Base-by-base conservation (phyloP, 2,113 vertebrate species). In the Mus spicilegus region DNA sequence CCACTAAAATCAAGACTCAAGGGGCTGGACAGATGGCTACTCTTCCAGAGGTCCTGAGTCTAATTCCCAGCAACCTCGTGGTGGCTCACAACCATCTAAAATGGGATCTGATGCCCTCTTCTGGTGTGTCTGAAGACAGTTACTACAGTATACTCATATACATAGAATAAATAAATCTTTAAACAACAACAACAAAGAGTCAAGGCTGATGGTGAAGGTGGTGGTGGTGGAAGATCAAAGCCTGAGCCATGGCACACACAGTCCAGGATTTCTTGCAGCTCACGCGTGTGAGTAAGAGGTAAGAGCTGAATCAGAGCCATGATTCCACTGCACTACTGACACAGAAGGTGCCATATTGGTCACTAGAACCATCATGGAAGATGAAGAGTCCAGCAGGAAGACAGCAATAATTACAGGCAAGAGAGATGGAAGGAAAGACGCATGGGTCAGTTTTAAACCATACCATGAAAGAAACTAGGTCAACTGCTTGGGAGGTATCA, bases 341-440 rank as follows among this genome's bases (percentile, higher is more conserved):
- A 84, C 56, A 84, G 24, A 10, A 46, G 26, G 10, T 42, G n/a
- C n/a, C 58, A 42, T 84, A 42, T 42, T 42, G 16, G 24, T 84
- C 58, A 28, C 81, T 42, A 42, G n/a, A 85, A 17, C 39, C 42
- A 33, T 49, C 39, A 49, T 6, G 10, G 61, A 19, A 49, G n/a
- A 65, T 19, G 9, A 49, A 46, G 58, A 49, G 28, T 42, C 26
- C 39, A 85, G 14, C 96, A 87, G 98, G 98, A 96, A 97, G 97
- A 0, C 98, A 98, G 95, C 98, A 51, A 98, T 98, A 63, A 49
- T 97, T 97, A 98, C 97, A n/a, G 97, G 97, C 61, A 97, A 98
- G 96, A 98, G 99, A 97, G 98, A 98, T 0, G 98, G 98, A 98
- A 98, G 98, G 97, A 98, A 98, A 92, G 97, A 98, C 69, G 95